Evolutionary conservation across 2,888 invertebrate species (phyloP), one percentile per base, ranked within the genome.

Genomic region (Synergus gifuensis): DNA sequence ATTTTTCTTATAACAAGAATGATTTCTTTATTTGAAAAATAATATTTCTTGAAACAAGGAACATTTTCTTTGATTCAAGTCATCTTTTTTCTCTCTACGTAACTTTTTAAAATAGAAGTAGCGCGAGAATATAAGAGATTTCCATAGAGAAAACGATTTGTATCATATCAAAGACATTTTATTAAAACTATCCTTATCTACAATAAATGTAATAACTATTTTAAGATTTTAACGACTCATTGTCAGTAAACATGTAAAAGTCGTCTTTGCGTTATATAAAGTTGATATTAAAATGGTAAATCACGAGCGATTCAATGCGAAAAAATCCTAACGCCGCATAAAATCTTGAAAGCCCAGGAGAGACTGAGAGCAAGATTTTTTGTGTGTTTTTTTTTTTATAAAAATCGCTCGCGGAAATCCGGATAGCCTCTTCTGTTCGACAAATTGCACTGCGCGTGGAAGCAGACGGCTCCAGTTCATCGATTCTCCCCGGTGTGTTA

Each of bases 391-490:
- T 62, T 62, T 63, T 63, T 18, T 18, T 77, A 83, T 81, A 84
- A 85, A 87, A 86, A 86, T 79, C 84, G 83, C 86, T 82, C 78
- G 83, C 83, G 84, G 86, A 85, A 87, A 86, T 87, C 86, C 82
- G 79, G 78, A 81, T 82, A 85, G 78, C 83, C 82, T 83, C 82
- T 83, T 82, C 87, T 79, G 82, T 79, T 79, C 83, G 85, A 86
- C 87, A 88, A 89, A 88, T 89, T 86, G 85, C 85, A 82, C 78
- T 83, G 82, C 79, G 79, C 83, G 83, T 82, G 81, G 86, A 84
- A 85, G 78, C 81, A 76, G 81, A 82, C 76, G 82, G 82, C 69
- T 82, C 81, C 79, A 60, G 79, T 66, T 73, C 80, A 83, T 83
- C 82, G 84, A 84, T 84, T 79, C 81, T 79, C 60, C 63, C 77